Evolutionary conservation across 1,140 invertebrate genomes (phyloP).

Genomic region (Lepidurus packardi): DNA sequence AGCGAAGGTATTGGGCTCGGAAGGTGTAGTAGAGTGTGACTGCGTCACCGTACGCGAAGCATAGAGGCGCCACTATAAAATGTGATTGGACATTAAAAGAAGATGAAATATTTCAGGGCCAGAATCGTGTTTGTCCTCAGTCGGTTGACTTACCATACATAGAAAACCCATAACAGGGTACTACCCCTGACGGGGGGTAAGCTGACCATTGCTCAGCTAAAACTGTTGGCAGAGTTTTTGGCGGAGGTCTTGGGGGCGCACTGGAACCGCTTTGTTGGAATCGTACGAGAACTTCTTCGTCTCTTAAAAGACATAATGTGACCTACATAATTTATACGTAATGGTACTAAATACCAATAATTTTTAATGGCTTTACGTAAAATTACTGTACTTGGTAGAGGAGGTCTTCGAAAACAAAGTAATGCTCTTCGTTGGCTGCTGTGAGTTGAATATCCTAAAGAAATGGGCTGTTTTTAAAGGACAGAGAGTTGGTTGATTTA

Average conservation of each 20-base stretch:
- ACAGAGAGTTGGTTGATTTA: background rate
- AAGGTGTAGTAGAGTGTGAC: conserved; percentile 82
- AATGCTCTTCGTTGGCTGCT: conserved; percentile 93
- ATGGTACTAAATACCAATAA: background rate
- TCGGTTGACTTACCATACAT: conserved; percentile 75
- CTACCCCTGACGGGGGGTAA: conserved; percentile 80
- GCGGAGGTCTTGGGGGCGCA: background rate
- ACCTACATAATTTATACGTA: conserved; percentile 50
- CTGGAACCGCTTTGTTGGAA: conserved; percentile 51
- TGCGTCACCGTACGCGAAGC: conserved; percentile 85
- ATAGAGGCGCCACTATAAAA: conserved; percentile 79
- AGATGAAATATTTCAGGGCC: conserved; percentile 17
- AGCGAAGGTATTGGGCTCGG: conserved; percentile 81
- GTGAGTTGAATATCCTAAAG: conserved; percentile 84
- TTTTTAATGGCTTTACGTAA: background rate
- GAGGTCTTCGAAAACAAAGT: conserved; percentile 95
- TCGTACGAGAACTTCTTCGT: conserved; percentile 66
- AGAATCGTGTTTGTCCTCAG: conserved; percentile 18
- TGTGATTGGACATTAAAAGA: background rate
- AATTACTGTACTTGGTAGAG: conserved; percentile 69
- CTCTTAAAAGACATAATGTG: conserved; percentile 88
- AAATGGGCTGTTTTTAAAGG: conserved; percentile 12
- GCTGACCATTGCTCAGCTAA: background rate
- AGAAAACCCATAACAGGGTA: conserved; percentile 93
- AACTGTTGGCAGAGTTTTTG: background rate